Conservation (phyloP, 2,888 invertebrate genomes). For the Drosophila barbarae region DNA sequence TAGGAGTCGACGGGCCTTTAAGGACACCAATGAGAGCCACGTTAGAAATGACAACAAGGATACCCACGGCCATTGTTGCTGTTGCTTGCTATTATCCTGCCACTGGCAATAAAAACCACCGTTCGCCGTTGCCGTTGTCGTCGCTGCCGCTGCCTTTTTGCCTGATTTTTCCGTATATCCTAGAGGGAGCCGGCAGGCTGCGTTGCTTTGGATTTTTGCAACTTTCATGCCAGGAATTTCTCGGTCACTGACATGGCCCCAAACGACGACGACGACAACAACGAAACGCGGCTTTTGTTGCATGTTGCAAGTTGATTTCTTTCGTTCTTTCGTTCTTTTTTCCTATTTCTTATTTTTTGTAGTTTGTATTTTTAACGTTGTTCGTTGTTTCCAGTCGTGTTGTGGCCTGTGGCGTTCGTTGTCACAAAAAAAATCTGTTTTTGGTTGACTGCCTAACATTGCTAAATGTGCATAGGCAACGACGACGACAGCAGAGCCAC, state of each 20-base stretch:
- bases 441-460: conserved; percentile 64
- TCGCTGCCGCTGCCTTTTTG: conserved; percentile 18
- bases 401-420: conserved; percentile 55
- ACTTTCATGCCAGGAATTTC: conserved; percentile 61
- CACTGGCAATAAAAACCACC: conserved; percentile 65
- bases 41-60: conserved; percentile 49
- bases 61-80: conserved; percentile 42
- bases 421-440: conserved; percentile 59
- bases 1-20: conserved; percentile 16
- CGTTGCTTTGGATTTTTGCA: conserved; percentile 52
- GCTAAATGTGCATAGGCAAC: conserved; percentile 44
- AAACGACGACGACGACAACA: conserved; percentile 30
- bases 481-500: conserved; percentile 32
- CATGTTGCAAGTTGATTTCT: conserved; percentile 63
- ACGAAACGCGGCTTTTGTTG: conserved; percentile 53
- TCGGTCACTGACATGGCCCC: conserved; percentile 70
- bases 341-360: no score
- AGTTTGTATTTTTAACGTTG: conserved; percentile 13
- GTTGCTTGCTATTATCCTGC: conserved; percentile 56
- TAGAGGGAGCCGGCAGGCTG: conserved; percentile 5
- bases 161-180: conserved; percentile 4
- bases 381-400: conserved; percentile 36
- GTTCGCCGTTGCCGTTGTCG: conserved; percentile 6
- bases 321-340: conserved; percentile 29
- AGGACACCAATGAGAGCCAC: conserved; percentile 36